These are phyloP conservation scores for Crypturellus undulatus DNA, from an alignment of 2,113 vertebrate genomes.

Conservation along the genomic window DNA sequence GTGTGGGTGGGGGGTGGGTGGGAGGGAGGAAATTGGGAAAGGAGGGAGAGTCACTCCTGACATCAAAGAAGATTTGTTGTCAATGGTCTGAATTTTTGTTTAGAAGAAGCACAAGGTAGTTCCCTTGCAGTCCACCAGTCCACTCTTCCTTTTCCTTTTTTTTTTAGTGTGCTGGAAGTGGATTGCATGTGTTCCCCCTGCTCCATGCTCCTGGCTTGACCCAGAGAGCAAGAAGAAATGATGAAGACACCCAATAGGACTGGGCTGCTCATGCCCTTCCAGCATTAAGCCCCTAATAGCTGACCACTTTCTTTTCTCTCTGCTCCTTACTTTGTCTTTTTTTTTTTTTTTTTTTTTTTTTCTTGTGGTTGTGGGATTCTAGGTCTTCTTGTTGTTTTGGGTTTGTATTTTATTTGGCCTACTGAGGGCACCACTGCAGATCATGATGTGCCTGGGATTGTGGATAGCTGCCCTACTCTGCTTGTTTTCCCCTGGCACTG, in stretches of 20 bases:
- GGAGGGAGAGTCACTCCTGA: background rate
- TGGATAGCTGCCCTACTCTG: slow-evolving; percentile 77
- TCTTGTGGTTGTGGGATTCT: background rate
- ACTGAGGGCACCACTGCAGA: slow-evolving; percentile 49
- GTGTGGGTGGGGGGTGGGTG: background rate
- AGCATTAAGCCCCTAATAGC: slow-evolving; percentile 24
- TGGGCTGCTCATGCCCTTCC: slow-evolving; percentile 51
- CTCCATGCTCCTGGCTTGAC: slow-evolving; percentile 20
- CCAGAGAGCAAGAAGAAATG: slow-evolving; percentile 17
- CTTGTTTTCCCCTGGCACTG: slow-evolving; percentile 78
- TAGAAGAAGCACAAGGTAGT: slow-evolving; percentile 67
- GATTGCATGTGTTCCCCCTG: background rate
- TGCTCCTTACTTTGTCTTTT: background rate
- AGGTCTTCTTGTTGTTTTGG: background rate
- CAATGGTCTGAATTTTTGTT: background rate
- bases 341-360: slow-evolving; percentile 40
- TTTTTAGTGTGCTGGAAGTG: slow-evolving; percentile 18
- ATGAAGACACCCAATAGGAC: slow-evolving; percentile 61
- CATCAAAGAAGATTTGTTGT: slow-evolving; percentile 14
- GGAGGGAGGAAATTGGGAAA: background rate
- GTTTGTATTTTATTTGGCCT: background rate
- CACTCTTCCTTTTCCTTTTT: background rate
- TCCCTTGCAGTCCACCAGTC: background rate
- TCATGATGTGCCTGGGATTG: slow-evolving; percentile 80
- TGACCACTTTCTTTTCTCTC: background rate